These are phyloP conservation scores for Anguilla pacifica DNA, from an alignment of 2,797 vertebrate genomes.

Conservation along the genomic window DNA sequence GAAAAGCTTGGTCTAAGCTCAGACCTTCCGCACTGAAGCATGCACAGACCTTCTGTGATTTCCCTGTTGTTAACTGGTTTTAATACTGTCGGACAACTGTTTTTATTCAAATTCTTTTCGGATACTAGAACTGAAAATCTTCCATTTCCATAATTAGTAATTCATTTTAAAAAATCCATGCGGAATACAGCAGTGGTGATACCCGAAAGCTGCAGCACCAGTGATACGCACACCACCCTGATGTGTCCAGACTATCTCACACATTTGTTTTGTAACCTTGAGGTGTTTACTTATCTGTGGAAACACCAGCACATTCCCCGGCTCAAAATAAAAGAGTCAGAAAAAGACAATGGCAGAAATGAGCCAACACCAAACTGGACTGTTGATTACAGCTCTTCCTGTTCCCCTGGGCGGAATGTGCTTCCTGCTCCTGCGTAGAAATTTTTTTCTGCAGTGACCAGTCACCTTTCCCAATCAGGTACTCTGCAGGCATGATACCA, in stretches of 20 bases:
- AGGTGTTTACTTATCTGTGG: constrained; percentile 71
- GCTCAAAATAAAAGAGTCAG: constrained; percentile 55
- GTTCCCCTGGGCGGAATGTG: constrained; percentile 54
- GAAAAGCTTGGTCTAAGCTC: neutral
- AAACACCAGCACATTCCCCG: constrained; percentile 67
- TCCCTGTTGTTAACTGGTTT: neutral
- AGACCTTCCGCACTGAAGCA: neutral
- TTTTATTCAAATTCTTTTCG: neutral
- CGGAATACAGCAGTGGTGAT: too few species aligned
- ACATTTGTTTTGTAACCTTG: constrained; percentile 59
- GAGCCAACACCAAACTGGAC: constrained; percentile 66
- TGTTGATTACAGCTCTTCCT: constrained; percentile 68
- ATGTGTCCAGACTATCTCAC: constrained; percentile 16
- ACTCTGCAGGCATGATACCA: constrained; percentile 65
- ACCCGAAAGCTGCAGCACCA: neutral
- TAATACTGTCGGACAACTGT: neutral
- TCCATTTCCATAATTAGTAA: neutral
- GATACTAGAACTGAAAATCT: neutral
- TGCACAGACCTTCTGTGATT: neutral
- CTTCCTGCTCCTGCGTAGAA: constrained; percentile 80
- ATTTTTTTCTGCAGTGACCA: constrained; percentile 72
- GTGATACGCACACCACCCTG: neutral
- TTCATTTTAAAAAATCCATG: neutral
- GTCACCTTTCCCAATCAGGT: constrained; percentile 67
- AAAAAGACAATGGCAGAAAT: constrained; percentile 66